Conservation (phyloP, 2,113 vertebrate species). For the Cephalopterus ornatus region DNA sequence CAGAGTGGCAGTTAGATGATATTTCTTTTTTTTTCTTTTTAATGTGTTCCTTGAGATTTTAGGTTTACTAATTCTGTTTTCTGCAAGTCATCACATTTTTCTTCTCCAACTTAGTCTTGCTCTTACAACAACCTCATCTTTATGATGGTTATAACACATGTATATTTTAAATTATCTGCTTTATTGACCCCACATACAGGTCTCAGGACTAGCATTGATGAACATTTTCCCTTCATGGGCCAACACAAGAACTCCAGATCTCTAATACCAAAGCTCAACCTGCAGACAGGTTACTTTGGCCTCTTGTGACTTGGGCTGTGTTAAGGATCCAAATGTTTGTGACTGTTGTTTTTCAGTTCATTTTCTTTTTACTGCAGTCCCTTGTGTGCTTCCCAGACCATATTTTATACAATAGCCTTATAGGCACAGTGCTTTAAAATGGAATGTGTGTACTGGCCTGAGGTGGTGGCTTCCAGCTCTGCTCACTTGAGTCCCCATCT, state of each 20-base stretch:
- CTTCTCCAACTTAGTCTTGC: not conserved
- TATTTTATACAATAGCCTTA: not conserved
- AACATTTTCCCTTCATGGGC: not conserved
- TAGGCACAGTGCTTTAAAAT: not conserved
- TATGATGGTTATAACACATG: not conserved
- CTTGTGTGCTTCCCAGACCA: not conserved
- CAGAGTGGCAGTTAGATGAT: not conserved
- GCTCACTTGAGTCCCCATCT: not conserved
- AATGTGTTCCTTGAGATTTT: not conserved
- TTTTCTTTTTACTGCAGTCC: not conserved
- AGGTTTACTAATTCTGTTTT: not conserved
- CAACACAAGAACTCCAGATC: not conserved
- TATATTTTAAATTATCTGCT: not conserved
- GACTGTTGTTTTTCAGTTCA: not conserved
- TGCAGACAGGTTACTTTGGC: not conserved
- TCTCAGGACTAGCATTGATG: not conserved
- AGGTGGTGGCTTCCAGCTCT: not conserved
- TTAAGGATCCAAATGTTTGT: not conserved
- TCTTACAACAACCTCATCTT: not conserved
- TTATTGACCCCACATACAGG: not conserved
- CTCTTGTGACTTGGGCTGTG: not conserved
- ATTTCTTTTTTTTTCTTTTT: not conserved
- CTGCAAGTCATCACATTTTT: not conserved
- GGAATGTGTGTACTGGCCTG: accelerated
- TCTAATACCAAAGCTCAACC: not conserved